Base-by-base conservation (phyloP, 2,888 invertebrate species). In the Erebia epiphron region DNA sequence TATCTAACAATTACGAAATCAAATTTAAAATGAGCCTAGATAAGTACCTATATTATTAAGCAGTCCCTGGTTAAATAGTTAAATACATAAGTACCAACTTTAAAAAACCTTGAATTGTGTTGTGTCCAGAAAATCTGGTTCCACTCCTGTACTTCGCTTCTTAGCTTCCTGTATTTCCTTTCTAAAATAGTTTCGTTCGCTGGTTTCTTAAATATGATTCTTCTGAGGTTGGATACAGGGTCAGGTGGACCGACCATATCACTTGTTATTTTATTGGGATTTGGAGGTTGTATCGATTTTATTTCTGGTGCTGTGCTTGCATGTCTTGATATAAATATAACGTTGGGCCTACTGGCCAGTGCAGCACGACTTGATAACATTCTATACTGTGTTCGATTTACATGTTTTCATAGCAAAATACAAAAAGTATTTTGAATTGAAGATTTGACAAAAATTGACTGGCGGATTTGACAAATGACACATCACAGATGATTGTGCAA, bases 201-300 rank as follows among this genome's bases (percentile, higher is more conserved):
- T 3, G 95, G 92, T 77, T 94, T 92, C 81, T 94, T 94, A 78
- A 97, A 96, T 76, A 96, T 92, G 62, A 97, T 93, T 3, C 95
- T 96, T 69, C 98, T 93, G 70, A 98, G 88, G 86, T 98, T 98
- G 1, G 98, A 97, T 26, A 95, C 88, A 13, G 96, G 94, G 86
- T 98, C 96, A 0, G 98, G 96, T 0, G 97, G 97, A 1, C 97
- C 97, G 65, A 97, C 95, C 91, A 96, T 94, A 83, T 97, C 96
- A 64, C 83, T 86, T 14, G 84, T 83, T 62, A 93, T 90, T 73
- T 85, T 87, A 66, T 80, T 86, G 0, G 91, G 88, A 75, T 91
- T 90, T 21, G 93, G 93, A 35, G 84, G 80, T 72, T 88, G 87
- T 61, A 86, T 80, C 1, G 86, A 83, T 73, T 90, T 90, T 1